Percentiles rank a stretch among this genome's conserved stretches.
These are phyloP conservation scores for Rhagonycha fulva DNA, from an alignment of 2,888 invertebrate species.

Conservation along the genomic window DNA sequence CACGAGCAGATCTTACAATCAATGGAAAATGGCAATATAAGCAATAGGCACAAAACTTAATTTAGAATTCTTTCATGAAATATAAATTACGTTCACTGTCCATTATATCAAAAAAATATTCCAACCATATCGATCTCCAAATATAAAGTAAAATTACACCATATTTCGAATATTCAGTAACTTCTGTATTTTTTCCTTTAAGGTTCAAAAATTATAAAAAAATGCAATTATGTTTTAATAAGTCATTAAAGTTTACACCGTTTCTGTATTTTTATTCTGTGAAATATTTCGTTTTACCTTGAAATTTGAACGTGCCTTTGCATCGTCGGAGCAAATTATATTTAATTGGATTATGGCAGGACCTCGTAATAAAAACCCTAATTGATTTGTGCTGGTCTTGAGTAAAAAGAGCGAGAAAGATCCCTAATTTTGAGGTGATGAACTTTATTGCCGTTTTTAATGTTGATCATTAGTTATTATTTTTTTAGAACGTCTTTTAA, in stretches of 20 bases:
- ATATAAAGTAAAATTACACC: not conserved
- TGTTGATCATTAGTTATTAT: not conserved
- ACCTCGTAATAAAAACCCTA: constrained; percentile 17
- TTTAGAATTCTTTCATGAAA: not conserved
- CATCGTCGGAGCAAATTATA: constrained; percentile 17
- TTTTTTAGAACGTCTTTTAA: not conserved
- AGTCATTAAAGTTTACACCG: not conserved
- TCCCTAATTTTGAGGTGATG: not conserved
- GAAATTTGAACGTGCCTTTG: constrained; percentile 9
- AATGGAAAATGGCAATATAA: not conserved
- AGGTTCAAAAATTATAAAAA: too few relatives aligned
- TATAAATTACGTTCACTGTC: not conserved
- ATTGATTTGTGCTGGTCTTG: constrained; percentile 13
- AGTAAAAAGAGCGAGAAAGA: constrained; percentile 1
- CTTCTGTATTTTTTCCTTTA: not conserved
- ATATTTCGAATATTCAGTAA: not conserved
- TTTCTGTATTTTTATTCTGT: not conserved
- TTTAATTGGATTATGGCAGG: constrained; percentile 17
- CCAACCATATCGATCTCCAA: not conserved
- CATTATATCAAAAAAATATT: not conserved
- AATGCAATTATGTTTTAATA: not conserved
- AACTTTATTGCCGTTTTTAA: not conserved
- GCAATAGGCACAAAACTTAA: not conserved
- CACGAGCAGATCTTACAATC: not conserved
- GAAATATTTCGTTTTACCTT: not conserved